Evolutionary conservation across 1,140 invertebrate genomes (phyloP).

Genomic region (Diachasmimorpha longicaudata): DNA sequence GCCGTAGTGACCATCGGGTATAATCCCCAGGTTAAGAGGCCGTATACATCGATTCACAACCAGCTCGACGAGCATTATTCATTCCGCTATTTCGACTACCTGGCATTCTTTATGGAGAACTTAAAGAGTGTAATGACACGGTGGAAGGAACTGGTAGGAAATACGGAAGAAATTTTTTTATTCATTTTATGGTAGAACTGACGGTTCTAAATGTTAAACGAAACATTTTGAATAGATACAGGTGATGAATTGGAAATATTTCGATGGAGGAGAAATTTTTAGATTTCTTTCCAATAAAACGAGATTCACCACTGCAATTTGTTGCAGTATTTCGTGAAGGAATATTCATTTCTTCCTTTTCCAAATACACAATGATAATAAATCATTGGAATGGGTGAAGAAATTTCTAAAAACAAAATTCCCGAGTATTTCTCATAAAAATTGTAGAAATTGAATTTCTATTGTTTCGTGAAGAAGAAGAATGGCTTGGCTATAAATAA

Average conservation of each 20-base stretch:
- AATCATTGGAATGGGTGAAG: too few relatives aligned
- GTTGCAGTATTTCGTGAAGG: too few relatives aligned
- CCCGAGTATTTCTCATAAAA: too few relatives aligned
- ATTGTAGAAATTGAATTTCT: neutral
- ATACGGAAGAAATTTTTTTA: neutral
- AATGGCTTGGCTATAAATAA: neutral
- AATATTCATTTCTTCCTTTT: too few relatives aligned
- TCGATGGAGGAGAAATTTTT: neutral
- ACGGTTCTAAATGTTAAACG: neutral
- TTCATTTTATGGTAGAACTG: neutral
- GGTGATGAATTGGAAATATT: neutral
- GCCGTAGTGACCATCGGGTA: neutral
- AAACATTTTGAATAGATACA: neutral
- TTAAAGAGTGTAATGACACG: constrained; percentile 12
- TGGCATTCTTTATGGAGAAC: neutral
- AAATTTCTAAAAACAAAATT: too few relatives aligned
- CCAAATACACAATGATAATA: too few relatives aligned
- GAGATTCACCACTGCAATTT: too few relatives aligned
- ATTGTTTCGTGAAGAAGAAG: neutral
- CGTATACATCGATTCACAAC: neutral
- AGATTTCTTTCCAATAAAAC: too few relatives aligned
- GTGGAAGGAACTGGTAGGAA: too few relatives aligned
- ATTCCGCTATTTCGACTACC: constrained; percentile 1
- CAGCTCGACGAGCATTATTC: constrained; percentile 10
- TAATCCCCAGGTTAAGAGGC: neutral